Evolutionary conservation across 2,797 vertebrate genomes (phyloP), one percentile per base, ranked within the genome.

Genomic region (Mareca strepera): DNA sequence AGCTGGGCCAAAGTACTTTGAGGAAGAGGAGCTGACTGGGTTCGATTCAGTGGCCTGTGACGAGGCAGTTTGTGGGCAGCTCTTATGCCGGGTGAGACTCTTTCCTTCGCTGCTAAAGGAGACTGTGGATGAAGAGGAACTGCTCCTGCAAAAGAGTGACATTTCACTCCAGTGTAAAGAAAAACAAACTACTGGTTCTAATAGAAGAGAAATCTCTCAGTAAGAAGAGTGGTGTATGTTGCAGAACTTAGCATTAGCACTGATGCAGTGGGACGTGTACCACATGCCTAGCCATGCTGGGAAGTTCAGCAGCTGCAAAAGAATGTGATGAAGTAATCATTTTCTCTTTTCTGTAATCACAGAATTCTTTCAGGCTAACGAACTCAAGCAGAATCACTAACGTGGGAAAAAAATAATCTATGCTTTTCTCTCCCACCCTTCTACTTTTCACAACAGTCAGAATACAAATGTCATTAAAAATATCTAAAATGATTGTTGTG

Each of bases 1-100:
- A 99, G 98, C 96, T 99, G 99, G 86, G 99, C 99, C 98, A 99
- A 97, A 1, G 99, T 99, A 96, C 99, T 99, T 98, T 99, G 99
- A 90, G 99, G 99, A 97, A 99, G 98, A 26, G 99, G 99, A 31
- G 99, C 99, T 12, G 99, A 99, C 97, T 99, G 99, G 74, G 99
- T 99, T 96, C 99, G 98, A 97, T 99, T 99, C 95, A 99, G 97
- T 28, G 99, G 99, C 88, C 99, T 98, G 96, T 99, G 99, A 75
- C 99, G 99, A 93, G 99, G 99, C 89, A 99, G 97, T 97, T 99
- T 99, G 94, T 99, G 98, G 69, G 99, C 97, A 96, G 96, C 98
- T 97, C 98, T 98, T 82, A 98, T 78, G 43, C 98, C 97, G 23
- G 98, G 98, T 67, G 98, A 98, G 75, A 98, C 97, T 79, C 98